phyloP scores from a whole-genome alignment of 2,113 vertebrate genomes.

The Gracilinanus agilis region DNA sequence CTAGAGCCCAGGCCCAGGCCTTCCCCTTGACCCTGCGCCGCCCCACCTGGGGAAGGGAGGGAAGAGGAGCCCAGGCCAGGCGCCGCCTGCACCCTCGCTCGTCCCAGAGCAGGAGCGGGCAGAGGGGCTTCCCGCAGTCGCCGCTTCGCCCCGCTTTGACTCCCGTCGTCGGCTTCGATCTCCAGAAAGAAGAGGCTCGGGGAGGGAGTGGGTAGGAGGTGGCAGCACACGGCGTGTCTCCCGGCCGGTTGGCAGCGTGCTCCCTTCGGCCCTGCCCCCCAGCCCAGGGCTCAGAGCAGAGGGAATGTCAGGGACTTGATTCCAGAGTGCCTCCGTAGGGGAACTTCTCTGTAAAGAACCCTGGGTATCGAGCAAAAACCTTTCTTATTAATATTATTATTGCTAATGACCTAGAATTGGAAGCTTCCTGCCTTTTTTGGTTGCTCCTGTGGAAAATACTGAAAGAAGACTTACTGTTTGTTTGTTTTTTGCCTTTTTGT shows the following conservation, averaged over 20 bases:
- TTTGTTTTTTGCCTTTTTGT: slow-evolving; percentile 79
- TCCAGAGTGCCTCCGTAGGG: slow-evolving; percentile 81
- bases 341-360: slow-evolving; percentile 76
- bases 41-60: slow-evolving; percentile 5
- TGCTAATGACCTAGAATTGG: slow-evolving; percentile 71
- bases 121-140: slow-evolving; percentile 67
- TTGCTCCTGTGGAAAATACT: slow-evolving; percentile 79
- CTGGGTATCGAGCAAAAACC: slow-evolving; percentile 80
- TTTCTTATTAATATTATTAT: slow-evolving; percentile 66
- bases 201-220: not conserved
- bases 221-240: not conserved
- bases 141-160: slow-evolving; percentile 62
- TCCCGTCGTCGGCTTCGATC: slow-evolving; percentile 57
- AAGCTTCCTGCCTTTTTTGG: slow-evolving; percentile 78
- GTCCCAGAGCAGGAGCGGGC: slow-evolving; percentile 84
- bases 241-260: not conserved
- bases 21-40: slow-evolving; percentile 47
- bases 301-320: slow-evolving; percentile 77
- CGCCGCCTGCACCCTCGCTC: slow-evolving; percentile 70
- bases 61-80: slow-evolving; percentile 61
- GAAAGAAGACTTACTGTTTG: slow-evolving; percentile 71
- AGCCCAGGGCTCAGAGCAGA: slow-evolving; percentile 61
- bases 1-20: slow-evolving; percentile 62
- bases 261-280: slow-evolving; percentile 46
- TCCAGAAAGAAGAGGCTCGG: slow-evolving; percentile 49